These are phyloP conservation scores for Scortum barcoo DNA, from an alignment of 2,113 vertebrate genomes.

Conservation along the genomic window DNA sequence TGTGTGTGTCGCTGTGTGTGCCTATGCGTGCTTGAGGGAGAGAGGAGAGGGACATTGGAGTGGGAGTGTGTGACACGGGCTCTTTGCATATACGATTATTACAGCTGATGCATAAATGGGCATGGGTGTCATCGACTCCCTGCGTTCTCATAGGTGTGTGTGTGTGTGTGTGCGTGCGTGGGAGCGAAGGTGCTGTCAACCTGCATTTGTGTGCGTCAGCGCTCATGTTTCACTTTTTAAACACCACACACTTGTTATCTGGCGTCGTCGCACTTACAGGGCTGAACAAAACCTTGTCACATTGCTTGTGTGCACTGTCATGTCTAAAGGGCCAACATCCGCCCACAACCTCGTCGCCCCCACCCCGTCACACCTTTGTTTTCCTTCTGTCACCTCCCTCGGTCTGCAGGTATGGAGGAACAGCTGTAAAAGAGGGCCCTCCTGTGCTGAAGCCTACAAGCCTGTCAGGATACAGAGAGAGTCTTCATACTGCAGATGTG, in stretches of 20 bases:
- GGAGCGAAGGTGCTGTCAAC: constrained; percentile 63
- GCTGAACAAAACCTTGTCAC: constrained; percentile 57
- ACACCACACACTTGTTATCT: constrained; percentile 59
- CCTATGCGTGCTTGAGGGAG: constrained; percentile 45
- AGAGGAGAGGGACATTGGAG: constrained; percentile 59
- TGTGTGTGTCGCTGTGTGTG: constrained; percentile 31
- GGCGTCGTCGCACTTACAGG: constrained; percentile 35
- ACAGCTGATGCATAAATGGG: constrained; percentile 66
- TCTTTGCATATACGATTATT: constrained; percentile 73
- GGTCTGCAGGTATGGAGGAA: constrained; percentile 30
- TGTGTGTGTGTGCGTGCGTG: constrained; percentile 25
- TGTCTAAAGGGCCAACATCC: constrained; percentile 32
- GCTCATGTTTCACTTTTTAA: constrained; percentile 69
- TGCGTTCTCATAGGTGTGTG: constrained; percentile 1
- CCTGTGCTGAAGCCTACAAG: background rate
- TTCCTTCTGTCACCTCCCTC: constrained; percentile 20
- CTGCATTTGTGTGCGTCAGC: constrained; percentile 56
- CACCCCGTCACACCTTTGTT: constrained; percentile 31
- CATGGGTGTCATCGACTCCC: constrained; percentile 45
- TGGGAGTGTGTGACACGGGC: constrained; percentile 67
- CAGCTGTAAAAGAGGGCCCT: constrained; percentile 20
- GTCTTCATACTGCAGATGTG: constrained; percentile 22
- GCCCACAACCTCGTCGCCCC: background rate
- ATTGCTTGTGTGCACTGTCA: constrained; percentile 33
- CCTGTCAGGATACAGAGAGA: constrained; percentile 19